Base-by-base conservation (phyloP, 35 echinoderm and acorn worm species). In the Apostichopus parvimensis region DNA sequence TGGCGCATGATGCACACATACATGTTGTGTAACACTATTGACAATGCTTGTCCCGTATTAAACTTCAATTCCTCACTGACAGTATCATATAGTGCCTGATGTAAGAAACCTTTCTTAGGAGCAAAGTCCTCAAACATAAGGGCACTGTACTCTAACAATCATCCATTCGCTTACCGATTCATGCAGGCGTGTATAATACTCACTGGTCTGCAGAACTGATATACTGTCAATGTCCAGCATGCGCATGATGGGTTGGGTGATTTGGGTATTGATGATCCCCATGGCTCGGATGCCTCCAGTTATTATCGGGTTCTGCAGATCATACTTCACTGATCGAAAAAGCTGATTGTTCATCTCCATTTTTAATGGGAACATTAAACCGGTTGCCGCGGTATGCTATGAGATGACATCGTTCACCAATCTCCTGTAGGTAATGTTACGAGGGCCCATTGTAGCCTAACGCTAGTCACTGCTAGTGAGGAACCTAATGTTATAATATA, bases 341-440 rank as follows among this genome's bases (percentile, higher is more conserved):
- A 79, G 68, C 73, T 11, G 53, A 79, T 28, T 91, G 78, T 10
- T 53, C 73, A 14, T 5, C 54, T 57, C n/a, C 15, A n/a, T 54
- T 91, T 54, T 8, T 8, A 17, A 91, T 4, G 12, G 94, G 94
- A 25, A 93, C 73, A 93, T 93, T 93, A 64, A 95, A 95, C 34
- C 94, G 28, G 34, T 93, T 95, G 21, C 94, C 94, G 4, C 87
- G 54, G 58, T 95, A 93, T 7, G 95, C 95, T 88, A 73, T 91
- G 17, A 93, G 22, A 13, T 65, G 15, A 78, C 70, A 73, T 79
- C 59, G 64, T 90, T 72, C 68, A 24, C 78, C 78, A 80, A 22
- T 18, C 11, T 80, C 78, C 17, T 71, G 73, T 34, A 91, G 26
- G 68, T 90, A n/a, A n/a, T n/a, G n/a, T n/a, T n/a, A n/a, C n/a